These are phyloP conservation scores for Pteronotus mesoamericanus DNA, from an alignment of 2,797 vertebrate species.

Conservation along the genomic window DNA sequence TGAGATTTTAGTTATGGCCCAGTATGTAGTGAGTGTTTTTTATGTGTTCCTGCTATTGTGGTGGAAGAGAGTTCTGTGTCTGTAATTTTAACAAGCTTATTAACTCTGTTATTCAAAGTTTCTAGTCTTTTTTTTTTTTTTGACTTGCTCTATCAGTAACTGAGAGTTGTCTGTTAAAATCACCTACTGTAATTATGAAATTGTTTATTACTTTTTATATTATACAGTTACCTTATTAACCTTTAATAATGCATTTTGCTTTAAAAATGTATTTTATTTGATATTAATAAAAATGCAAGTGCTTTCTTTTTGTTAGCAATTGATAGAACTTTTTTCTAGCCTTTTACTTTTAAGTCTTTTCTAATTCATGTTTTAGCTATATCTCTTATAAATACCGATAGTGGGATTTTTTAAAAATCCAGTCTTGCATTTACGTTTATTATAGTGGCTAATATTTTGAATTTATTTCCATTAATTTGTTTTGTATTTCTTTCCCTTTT, in stretches of 20 bases:
- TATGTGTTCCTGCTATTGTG: not conserved
- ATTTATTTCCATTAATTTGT: conserved; percentile 1
- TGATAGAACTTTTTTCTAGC: not conserved
- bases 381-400: not conserved
- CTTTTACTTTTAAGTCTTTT: not conserved
- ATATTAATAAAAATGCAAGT: not conserved
- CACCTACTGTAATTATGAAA: not conserved
- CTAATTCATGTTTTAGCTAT: not conserved
- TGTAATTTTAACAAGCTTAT: not conserved
- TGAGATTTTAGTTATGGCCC: not conserved
- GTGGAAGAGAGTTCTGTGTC: not conserved
- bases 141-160: not conserved
- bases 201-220: not conserved
- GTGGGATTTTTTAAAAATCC: not conserved
- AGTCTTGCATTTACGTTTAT: conserved; percentile 6
- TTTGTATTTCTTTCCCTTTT: not conserved
- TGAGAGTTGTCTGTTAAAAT: conserved; percentile 5
- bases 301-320: not conserved
- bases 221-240: not conserved
- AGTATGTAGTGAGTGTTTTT: not conserved
- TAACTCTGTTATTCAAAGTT: not conserved
- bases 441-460: not conserved
- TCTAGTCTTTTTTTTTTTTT: not conserved
- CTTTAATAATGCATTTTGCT: conserved; percentile 10
- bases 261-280: not conserved